A percentile compares a stretch with the other conserved stretches of the same genome.
Evolutionary conservation across 2,113 vertebrate species (phyloP).

Genomic region (Scortum barcoo): DNA sequence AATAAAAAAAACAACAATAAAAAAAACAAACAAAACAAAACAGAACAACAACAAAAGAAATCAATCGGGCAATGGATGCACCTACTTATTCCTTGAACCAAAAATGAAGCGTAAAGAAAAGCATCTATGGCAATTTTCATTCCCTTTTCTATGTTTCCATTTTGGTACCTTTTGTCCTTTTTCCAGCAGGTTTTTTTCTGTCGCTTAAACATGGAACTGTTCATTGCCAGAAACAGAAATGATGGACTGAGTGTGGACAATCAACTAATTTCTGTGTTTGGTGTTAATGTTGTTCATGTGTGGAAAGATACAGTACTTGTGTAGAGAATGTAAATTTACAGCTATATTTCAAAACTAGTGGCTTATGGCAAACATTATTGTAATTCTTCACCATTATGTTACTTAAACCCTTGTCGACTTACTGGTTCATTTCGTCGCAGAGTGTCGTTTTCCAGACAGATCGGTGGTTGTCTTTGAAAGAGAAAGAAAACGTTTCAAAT

Average conservation of each 20-base stretch:
- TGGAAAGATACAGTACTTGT: constrained; percentile 99
- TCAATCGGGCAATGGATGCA: constrained; percentile 93
- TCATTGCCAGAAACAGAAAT: constrained; percentile 95
- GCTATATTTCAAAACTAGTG: constrained; percentile 99
- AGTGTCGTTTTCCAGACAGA: constrained; percentile 82
- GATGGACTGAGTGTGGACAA: constrained; percentile 98
- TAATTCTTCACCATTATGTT: constrained; percentile 97
- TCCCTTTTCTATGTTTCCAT: constrained; percentile 98
- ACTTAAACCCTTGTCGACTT: constrained; percentile 87
- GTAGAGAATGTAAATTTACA: constrained; percentile 99
- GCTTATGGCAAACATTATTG: constrained; percentile 98
- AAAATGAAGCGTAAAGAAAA: constrained; percentile 91
- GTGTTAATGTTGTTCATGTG: constrained; percentile 99
- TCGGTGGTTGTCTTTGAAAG: constrained; percentile 67
- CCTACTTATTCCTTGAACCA: constrained; percentile 99
- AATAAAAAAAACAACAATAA: neutral
- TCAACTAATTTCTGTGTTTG: constrained; percentile 99
- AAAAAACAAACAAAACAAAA: constrained; percentile 57
- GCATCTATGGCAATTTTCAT: constrained; percentile 97
- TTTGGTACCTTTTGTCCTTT: constrained; percentile 89
- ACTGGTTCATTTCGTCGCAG: constrained; percentile 82
- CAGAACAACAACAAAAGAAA: constrained; percentile 63
- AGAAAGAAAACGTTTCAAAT: constrained; percentile 82
- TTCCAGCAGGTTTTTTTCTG: constrained; percentile 85
- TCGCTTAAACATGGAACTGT: constrained; percentile 93